Percentiles rank a stretch among this genome's conserved stretches.
Evolutionary conservation across 2,888 invertebrate species (phyloP).

Genomic region (Agriopis leucophaearia): DNA sequence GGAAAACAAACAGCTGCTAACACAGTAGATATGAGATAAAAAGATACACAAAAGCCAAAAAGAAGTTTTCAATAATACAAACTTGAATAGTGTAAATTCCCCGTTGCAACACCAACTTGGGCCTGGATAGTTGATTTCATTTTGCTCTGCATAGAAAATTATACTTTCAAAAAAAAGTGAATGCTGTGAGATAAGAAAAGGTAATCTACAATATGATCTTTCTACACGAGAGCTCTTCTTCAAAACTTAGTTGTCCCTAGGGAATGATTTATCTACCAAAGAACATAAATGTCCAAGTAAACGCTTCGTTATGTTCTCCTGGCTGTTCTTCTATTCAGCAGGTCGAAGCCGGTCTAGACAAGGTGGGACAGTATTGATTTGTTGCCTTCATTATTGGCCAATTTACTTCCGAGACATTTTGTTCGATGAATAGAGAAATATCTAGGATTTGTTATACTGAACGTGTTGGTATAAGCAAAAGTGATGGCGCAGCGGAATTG

Average conservation of each 20-base stretch:
- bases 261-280: slow-evolving; percentile 7
- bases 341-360: slow-evolving; percentile 24
- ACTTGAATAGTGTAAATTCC: no score
- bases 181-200: no score
- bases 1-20: no score
- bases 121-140: no score
- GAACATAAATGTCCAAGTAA: slow-evolving; percentile 16
- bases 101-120: no score
- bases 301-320: slow-evolving; percentile 10
- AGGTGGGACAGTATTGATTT: slow-evolving; percentile 26
- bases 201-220: neutral
- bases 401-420: neutral
- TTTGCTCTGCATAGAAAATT: no score
- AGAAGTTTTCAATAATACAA: no score
- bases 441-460: neutral
- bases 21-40: no score
- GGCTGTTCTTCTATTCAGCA: slow-evolving; percentile 7
- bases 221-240: neutral
- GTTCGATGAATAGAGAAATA: neutral
- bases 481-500: no score
- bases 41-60: no score
- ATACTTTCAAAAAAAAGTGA: no score
- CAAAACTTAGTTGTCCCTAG: neutral
- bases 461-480: no score
- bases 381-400: slow-evolving; percentile 22